Conservation (phyloP, 2,797 vertebrate genomes). For the Distichodus sexfasciatus region DNA sequence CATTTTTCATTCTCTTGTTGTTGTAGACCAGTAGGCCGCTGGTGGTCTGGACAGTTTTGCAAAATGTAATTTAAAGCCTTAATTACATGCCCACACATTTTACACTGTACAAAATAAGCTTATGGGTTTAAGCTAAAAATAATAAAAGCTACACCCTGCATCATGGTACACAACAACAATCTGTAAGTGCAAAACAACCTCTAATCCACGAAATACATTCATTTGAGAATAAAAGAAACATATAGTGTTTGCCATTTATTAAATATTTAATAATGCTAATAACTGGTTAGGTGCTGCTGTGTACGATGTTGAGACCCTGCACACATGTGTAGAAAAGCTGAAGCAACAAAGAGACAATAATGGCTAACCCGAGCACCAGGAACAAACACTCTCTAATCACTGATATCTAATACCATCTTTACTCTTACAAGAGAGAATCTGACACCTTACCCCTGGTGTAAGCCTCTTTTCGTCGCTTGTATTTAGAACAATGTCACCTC, state of each 20-base stretch:
- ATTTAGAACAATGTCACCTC: constrained; percentile 14
- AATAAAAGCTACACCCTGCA: constrained; percentile 4
- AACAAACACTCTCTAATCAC: not conserved
- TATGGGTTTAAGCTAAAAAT: not conserved
- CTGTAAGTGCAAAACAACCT: not conserved
- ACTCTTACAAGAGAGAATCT: constrained; percentile 11
- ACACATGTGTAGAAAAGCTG: not conserved
- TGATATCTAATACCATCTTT: not conserved
- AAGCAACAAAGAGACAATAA: constrained; percentile 41
- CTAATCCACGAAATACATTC: not conserved
- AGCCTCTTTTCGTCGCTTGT: constrained; percentile 1
- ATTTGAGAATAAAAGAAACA: not conserved
- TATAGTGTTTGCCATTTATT: not conserved
- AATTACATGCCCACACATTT: not conserved
- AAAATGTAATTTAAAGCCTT: not conserved
- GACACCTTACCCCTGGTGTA: constrained; percentile 22
- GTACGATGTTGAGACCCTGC: not conserved
- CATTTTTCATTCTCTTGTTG: not conserved
- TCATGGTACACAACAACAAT: not conserved
- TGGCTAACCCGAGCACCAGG: constrained; percentile 9
- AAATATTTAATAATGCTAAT: not conserved
- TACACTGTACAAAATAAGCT: not conserved
- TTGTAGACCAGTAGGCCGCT: not conserved
- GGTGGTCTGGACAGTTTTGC: not conserved
- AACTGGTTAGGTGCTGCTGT: not conserved